These are phyloP conservation scores for Sander vitreus DNA, from an alignment of 2,113 vertebrate genomes.

Conservation along the genomic window DNA sequence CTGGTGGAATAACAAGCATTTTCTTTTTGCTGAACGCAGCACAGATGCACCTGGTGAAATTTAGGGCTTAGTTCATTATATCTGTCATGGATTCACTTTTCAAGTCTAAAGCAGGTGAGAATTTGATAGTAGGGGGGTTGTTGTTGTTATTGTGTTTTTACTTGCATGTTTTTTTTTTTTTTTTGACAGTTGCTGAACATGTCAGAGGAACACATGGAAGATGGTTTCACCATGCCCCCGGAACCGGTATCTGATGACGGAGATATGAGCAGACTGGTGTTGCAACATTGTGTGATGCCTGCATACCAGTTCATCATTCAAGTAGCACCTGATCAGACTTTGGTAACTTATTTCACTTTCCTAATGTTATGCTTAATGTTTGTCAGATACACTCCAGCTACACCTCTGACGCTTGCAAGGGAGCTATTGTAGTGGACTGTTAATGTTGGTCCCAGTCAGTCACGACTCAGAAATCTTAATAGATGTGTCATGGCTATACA, in stretches of 20 bases:
- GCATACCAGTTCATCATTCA: constrained; percentile 84
- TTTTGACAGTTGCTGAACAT: constrained; percentile 75
- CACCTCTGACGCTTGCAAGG: neutral
- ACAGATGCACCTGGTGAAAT: too few relatives aligned
- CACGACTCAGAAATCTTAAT: neutral
- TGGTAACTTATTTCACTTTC: constrained; percentile 53
- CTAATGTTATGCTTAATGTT: neutral
- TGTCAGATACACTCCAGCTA: neutral
- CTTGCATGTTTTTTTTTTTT: accelerated
- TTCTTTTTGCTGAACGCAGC: too few relatives aligned
- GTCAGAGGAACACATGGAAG: constrained; percentile 64
- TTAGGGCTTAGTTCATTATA: neutral
- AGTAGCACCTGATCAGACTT: constrained; percentile 76
- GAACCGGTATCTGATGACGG: constrained; percentile 54
- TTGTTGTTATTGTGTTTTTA: neutral
- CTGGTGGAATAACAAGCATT: too few relatives aligned
- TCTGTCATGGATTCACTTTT: neutral
- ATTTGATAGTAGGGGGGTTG: neutral
- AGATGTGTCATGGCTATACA: neutral
- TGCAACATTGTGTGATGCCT: constrained; percentile 82
- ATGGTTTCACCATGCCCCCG: constrained; percentile 57
- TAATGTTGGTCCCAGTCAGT: neutral
- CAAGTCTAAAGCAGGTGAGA: neutral
- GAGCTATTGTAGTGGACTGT: neutral
- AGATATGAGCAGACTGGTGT: constrained; percentile 70